Evolutionary conservation across 2,113 vertebrate species (phyloP).

Genomic region (Eudorcas thomsonii): DNA sequence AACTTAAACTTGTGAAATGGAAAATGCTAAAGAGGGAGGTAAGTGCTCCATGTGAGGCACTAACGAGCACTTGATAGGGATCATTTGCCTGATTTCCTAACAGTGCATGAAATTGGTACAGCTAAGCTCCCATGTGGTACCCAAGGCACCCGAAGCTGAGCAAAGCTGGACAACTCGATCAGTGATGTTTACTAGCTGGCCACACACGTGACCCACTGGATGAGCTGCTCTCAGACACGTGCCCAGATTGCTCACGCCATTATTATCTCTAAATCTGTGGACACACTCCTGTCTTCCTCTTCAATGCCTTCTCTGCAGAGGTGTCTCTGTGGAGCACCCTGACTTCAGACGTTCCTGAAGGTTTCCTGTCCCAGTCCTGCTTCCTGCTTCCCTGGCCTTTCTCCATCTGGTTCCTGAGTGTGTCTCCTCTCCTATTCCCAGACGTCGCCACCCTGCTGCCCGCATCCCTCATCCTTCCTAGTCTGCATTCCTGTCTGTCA

Average conservation of each 20-base stretch:
- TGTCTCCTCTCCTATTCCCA: too few species aligned
- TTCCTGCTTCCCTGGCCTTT: not conserved
- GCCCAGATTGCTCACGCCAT: rapidly evolving
- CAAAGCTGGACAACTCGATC: not conserved
- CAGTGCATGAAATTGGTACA: not conserved
- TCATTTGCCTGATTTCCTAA: not conserved
- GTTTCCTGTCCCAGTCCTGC: not conserved
- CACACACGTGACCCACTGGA: too few species aligned
- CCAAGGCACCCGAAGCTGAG: not conserved
- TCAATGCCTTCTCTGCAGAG: not conserved
- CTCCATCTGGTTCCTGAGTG: too few species aligned
- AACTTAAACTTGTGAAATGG: not conserved
- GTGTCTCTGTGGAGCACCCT: rapidly evolving
- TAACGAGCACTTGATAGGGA: too few species aligned
- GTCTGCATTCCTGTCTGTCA: not conserved
- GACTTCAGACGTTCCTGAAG: too few species aligned
- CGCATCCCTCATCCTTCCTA: not conserved
- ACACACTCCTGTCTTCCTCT: not conserved
- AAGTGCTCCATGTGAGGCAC: not conserved
- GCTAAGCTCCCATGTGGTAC: not conserved
- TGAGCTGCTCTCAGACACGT: not conserved
- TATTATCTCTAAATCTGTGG: not conserved
- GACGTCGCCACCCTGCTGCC: too few species aligned
- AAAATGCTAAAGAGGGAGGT: not conserved
- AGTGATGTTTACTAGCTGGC: too few species aligned